phyloP scores from a whole-genome alignment of 2,888 invertebrate genomes.

The Heterodera filipjevi region DNA sequence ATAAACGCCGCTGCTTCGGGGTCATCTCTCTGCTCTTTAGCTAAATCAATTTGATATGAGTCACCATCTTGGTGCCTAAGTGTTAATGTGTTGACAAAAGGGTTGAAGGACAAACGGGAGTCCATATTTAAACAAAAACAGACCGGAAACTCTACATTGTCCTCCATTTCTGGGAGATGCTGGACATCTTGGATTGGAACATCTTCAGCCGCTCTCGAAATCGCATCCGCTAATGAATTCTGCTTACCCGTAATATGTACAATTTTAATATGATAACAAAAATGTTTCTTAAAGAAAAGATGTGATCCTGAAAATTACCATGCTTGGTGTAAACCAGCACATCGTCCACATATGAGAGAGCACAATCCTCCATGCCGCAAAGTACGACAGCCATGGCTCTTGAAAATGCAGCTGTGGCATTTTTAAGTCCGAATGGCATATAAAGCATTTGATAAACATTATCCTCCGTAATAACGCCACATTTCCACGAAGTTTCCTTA shows the following conservation, averaged over 20 bases:
- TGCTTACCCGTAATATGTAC: too few relatives aligned
- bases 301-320: background rate
- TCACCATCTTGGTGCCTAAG: background rate
- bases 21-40: background rate
- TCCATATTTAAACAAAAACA: too few relatives aligned
- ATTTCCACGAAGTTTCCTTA: conserved; percentile 27
- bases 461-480: conserved; percentile 32
- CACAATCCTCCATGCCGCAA: conserved; percentile 22
- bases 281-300: background rate
- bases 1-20: background rate
- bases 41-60: background rate
- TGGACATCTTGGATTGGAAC: too few relatives aligned
- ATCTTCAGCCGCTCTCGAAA: too few relatives aligned
- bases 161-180: too few relatives aligned
- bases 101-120: background rate
- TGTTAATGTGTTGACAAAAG: background rate
- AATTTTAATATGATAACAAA: conserved; percentile 23
- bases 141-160: too few relatives aligned
- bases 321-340: conserved; percentile 13
- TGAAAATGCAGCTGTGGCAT: conserved; percentile 30
- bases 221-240: too few relatives aligned
- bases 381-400: conserved; percentile 30
- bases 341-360: conserved; percentile 29
- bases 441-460: conserved; percentile 34
- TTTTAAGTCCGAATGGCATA: conserved; percentile 37